phyloP scores from a whole-genome alignment of 2,797 vertebrate species.

The Oreortyx pictus region DNA sequence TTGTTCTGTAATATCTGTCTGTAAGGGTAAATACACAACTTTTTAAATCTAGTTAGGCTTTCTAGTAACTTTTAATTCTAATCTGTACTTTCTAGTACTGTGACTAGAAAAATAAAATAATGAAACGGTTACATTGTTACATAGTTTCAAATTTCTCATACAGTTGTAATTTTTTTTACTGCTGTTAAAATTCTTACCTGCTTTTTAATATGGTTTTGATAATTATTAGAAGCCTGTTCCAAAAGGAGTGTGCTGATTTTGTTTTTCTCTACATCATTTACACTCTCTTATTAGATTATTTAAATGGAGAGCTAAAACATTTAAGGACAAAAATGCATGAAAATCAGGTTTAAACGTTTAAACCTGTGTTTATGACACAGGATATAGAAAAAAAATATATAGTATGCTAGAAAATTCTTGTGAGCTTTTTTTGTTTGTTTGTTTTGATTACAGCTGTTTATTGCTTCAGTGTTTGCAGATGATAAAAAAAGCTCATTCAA shows the following conservation, averaged over 20 bases:
- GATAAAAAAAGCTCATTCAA: background rate
- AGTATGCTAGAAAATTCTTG: background rate
- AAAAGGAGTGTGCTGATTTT: background rate
- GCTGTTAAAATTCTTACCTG: background rate
- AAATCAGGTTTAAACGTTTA: background rate
- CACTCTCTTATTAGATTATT: background rate
- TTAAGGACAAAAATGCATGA: background rate
- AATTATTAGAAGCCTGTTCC: background rate
- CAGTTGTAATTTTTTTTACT: background rate
- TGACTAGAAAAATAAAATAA: background rate
- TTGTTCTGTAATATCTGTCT: background rate
- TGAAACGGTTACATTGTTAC: background rate
- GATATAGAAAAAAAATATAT: background rate
- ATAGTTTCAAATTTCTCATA: background rate
- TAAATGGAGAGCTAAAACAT: background rate
- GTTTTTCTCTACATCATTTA: background rate
- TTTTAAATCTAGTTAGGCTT: background rate
- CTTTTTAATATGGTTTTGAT: background rate
- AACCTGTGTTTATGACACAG: background rate
- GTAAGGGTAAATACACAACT: background rate
- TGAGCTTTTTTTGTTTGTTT: background rate
- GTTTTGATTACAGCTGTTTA: background rate
- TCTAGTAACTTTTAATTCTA: too few relatives aligned
- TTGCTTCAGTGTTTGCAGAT: background rate
- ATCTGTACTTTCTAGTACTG: background rate